Percentiles rank a stretch among this genome's conserved stretches.
phyloP scores from a whole-genome alignment of 2,797 vertebrate species.

The Pristis pectinata region DNA sequence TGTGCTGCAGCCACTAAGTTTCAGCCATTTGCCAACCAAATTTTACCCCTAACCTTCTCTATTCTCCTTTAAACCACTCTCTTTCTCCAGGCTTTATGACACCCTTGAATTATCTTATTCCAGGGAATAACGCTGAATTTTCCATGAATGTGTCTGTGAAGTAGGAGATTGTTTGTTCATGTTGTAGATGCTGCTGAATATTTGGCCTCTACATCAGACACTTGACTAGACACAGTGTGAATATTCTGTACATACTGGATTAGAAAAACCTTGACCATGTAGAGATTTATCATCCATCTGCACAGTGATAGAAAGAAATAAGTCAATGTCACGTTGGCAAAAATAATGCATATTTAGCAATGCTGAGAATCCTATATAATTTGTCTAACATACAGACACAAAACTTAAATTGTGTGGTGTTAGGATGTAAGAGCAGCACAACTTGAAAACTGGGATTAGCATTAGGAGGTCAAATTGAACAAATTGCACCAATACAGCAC shows the following conservation, averaged over 20 bases:
- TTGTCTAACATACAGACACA: background rate
- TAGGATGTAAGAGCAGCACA: no score
- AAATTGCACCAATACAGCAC: background rate
- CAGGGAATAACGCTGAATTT: background rate
- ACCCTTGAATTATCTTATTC: background rate
- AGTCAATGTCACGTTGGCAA: background rate
- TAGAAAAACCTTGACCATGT: background rate
- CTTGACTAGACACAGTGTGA: background rate
- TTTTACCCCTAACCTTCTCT: no score
- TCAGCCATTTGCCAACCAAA: background rate
- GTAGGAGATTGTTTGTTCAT: background rate
- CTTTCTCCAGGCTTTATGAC: background rate
- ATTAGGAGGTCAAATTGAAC: background rate
- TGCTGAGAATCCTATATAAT: background rate
- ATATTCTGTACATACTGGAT: background rate
- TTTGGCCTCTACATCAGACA: background rate
- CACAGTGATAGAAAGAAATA: background rate
- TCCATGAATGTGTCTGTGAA: background rate
- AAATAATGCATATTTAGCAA: background rate
- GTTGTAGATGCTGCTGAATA: background rate
- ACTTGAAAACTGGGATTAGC: background rate
- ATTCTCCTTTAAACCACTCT: background rate
- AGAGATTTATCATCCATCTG: background rate
- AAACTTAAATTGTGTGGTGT: background rate
- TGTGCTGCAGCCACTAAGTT: no score